phyloP scores from a whole-genome alignment of 2,113 vertebrate species.

The Psephotus haematonotus region DNA sequence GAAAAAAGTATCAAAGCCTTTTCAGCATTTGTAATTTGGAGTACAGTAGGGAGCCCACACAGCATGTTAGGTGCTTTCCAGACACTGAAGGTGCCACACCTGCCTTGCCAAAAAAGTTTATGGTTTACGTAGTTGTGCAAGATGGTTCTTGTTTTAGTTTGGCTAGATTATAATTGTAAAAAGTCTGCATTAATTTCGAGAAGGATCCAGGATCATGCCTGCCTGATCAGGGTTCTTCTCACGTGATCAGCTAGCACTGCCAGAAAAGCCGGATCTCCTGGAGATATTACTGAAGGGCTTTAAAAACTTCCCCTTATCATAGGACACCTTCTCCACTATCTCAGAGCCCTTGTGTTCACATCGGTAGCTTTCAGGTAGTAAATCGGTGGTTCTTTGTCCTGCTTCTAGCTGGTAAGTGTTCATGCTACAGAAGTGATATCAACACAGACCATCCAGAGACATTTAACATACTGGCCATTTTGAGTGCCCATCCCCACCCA shows the following conservation, averaged over 20 bases:
- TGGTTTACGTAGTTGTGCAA: constrained; percentile 45
- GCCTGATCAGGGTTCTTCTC: not conserved
- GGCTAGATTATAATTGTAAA: not conserved
- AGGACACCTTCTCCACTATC: not conserved
- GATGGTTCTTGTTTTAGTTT: constrained; percentile 54
- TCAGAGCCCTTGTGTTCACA: not conserved
- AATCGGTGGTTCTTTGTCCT: not conserved
- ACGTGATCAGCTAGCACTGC: not conserved
- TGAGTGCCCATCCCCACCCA: not conserved
- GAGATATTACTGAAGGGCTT: not conserved
- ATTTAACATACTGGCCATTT: not conserved
- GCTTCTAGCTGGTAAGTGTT: not conserved
- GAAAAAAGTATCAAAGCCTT: constrained; percentile 41
- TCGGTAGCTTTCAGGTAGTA: not conserved
- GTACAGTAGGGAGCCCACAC: constrained; percentile 50
- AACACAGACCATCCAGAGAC: not conserved
- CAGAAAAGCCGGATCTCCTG: not conserved
- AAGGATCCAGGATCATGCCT: not conserved
- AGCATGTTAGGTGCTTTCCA: constrained; percentile 66
- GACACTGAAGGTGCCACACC: constrained; percentile 37
- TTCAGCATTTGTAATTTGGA: constrained; percentile 42
- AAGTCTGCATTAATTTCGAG: constrained; percentile 22
- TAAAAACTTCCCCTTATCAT: not conserved
- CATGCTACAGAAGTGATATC: not conserved
- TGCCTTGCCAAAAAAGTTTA: constrained; percentile 45